Evolutionary conservation across 2,888 invertebrate genomes (phyloP), one percentile per base, ranked within the genome.

Genomic region (Schrankia costaestrigalis): DNA sequence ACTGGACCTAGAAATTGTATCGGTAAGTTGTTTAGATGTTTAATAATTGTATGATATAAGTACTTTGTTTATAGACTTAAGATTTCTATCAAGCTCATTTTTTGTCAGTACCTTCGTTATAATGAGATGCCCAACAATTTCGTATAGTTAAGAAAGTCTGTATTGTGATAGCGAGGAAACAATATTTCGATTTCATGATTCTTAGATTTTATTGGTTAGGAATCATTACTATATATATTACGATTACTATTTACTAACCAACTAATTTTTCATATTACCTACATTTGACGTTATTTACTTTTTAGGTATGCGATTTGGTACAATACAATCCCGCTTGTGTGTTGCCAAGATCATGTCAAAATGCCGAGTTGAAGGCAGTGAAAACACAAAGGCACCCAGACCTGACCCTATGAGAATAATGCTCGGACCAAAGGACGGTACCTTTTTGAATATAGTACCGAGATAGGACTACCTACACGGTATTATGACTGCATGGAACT

Each of bases 1-100:
- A 67, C 64, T 24, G 82, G 82, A 2, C 81, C 79, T 0, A 63
- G 83, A 32, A 75, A 76, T 33, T 85, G 82, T 41, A 78, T 81
- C 5, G 82, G 80, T 81, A 56, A 65, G 71, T 22, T 13, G 11
- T 11, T n/a, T 9, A 32, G 7, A 5, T n/a, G 7, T 19, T 19
- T 17, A 14, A 3, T 26, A n/a, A 1, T 13, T 3, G 2, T 24
- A 2, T 8, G 9, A 4, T n/a, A n/a, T 3, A 18, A 2, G 8
- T 6, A 17, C n/a, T n/a, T n/a, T n/a, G n/a, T n/a, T n/a, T 7
- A 7, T 9, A 2, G 10, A 6, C 2, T 8, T 26, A 1, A 5
- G 10, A 3, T 6, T 6, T 3, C 7, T 4, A n/a, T 3, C 8
- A 4, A 19, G 8, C 2, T 7, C 7, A 5, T 17, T 4, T 5